Evolutionary conservation across 2,797 vertebrate species (phyloP).

Genomic region (Phalloptychus januarius): DNA sequence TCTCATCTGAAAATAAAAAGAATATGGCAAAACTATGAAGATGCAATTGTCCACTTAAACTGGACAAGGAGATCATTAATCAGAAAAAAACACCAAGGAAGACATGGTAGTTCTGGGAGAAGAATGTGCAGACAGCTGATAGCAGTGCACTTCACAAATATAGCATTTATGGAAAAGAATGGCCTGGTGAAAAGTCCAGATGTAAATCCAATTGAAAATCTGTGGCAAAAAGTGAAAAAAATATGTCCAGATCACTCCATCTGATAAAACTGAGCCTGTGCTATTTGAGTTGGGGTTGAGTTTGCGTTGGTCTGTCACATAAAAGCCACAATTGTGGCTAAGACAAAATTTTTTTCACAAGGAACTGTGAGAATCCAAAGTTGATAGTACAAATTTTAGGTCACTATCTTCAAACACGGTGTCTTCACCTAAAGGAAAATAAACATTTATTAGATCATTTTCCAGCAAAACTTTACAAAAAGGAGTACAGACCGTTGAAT

Average conservation of each 20-base stretch:
- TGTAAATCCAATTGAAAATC: too few species aligned
- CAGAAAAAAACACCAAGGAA: neutral
- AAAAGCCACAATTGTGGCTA: too few species aligned
- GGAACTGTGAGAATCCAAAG: too few species aligned
- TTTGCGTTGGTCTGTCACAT: too few species aligned
- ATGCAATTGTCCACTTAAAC: neutral
- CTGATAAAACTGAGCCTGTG: too few species aligned
- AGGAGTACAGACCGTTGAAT: neutral
- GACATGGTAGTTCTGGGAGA: neutral
- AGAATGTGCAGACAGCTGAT: neutral
- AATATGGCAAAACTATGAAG: neutral
- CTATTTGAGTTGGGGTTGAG: too few species aligned
- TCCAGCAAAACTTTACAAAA: slow-evolving; percentile 9
- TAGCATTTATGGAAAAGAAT: neutral
- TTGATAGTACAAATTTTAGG: neutral
- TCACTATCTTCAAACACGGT: neutral
- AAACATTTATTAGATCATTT: neutral
- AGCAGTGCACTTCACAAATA: neutral
- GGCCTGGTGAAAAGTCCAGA: too few species aligned
- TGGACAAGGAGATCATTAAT: neutral
- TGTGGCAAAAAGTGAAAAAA: too few species aligned
- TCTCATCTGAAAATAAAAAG: neutral
- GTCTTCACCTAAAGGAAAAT: slow-evolving; percentile 5
- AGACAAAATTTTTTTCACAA: too few species aligned
- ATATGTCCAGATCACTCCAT: too few species aligned